Evolutionary conservation across 2,888 invertebrate species (phyloP).

Genomic region (Lepidocyrtoides sp.): DNA sequence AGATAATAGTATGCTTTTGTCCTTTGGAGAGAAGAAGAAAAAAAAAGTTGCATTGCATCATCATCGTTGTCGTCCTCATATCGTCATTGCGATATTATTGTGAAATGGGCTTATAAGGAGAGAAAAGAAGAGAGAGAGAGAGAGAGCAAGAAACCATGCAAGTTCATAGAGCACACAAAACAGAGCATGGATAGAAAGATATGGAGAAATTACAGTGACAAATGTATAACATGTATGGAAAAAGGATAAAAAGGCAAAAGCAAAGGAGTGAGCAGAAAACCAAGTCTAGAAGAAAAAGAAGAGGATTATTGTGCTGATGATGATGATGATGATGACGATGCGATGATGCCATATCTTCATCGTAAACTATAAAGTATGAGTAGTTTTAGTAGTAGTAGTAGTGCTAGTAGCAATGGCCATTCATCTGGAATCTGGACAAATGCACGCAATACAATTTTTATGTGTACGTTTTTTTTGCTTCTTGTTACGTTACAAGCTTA

Average conservation of each 20-base stretch:
- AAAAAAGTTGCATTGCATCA: slow-evolving; percentile 40
- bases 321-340: slow-evolving; percentile 39
- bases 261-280: slow-evolving; percentile 35
- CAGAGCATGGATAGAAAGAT: not conserved
- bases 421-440: slow-evolving; percentile 73
- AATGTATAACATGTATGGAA: slow-evolving; percentile 32
- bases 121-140: not conserved
- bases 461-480: not conserved
- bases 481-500: not conserved
- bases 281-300: slow-evolving; percentile 28
- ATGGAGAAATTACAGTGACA: slow-evolving; percentile 21
- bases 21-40: slow-evolving; percentile 14
- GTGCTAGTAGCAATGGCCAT: slow-evolving; percentile 5
- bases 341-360: slow-evolving; percentile 22
- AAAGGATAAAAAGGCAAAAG: not conserved
- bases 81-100: slow-evolving; percentile 20
- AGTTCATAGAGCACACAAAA: slow-evolving; percentile 50
- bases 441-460: slow-evolving; percentile 56
- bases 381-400: not conserved
- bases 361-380: not conserved
- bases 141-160: slow-evolving; percentile 35
- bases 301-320: slow-evolving; percentile 42
- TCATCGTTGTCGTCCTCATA: not conserved
- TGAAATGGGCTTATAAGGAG: slow-evolving; percentile 50
- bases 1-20: slow-evolving; percentile 27